These are phyloP conservation scores for Pelochelys cantorii DNA, from an alignment of 2,797 vertebrate species.

Conservation along the genomic window DNA sequence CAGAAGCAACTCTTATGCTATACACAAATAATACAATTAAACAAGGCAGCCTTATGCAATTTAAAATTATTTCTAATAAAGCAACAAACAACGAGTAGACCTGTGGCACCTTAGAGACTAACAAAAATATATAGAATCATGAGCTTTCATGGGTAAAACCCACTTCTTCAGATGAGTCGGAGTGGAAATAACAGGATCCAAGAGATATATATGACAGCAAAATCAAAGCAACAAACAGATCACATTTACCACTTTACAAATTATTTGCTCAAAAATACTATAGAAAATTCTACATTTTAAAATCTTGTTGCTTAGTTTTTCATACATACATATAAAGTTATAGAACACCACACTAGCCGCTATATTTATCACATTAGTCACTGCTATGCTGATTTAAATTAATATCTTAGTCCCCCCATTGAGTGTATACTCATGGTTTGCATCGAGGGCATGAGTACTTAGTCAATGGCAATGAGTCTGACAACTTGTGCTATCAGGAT, in stretches of 20 bases:
- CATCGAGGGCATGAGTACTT: neutral
- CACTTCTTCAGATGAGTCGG: too few relatives aligned
- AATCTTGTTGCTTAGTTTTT: neutral
- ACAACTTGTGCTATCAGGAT: neutral
- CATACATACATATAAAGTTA: neutral
- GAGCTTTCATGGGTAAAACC: too few relatives aligned
- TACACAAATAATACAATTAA: neutral
- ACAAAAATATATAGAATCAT: too few relatives aligned
- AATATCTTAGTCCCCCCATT: neutral
- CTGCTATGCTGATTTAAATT: neutral
- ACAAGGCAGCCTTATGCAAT: neutral
- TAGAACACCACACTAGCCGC: neutral
- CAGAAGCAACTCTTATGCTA: neutral
- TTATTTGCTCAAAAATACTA: neutral
- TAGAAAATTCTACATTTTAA: neutral
- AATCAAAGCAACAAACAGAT: slow-evolving; percentile 9
- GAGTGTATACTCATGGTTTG: neutral
- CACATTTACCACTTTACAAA: neutral
- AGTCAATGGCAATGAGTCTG: slow-evolving; percentile 13
- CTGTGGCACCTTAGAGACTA: too few relatives aligned
- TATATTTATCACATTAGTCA: neutral
- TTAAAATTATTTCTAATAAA: neutral
- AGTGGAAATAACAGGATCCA: too few relatives aligned
- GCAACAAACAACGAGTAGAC: neutral
- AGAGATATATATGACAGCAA: too few relatives aligned